phyloP scores from a whole-genome alignment of 2,113 vertebrate genomes.

The Oryzias celebensis region DNA sequence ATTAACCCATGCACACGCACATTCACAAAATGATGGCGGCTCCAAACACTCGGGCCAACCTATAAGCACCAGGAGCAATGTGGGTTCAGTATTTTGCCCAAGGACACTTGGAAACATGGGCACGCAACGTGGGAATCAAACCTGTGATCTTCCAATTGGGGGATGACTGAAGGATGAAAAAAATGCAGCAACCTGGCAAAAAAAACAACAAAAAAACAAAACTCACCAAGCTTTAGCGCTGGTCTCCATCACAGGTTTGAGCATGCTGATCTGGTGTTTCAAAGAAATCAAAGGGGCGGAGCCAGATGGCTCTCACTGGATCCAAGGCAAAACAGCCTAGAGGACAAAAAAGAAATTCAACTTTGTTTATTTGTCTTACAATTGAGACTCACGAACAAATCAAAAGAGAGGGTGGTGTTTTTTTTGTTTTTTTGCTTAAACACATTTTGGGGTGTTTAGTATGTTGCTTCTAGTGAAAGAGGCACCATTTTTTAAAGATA shows the following conservation, averaged over 20 bases:
- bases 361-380: neutral
- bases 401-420: neutral
- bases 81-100: too few species aligned
- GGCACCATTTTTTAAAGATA: constrained; percentile 46
- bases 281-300: constrained; percentile 19
- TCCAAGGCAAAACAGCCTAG: constrained; percentile 44
- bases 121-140: too few species aligned
- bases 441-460: constrained; percentile 32
- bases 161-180: too few species aligned
- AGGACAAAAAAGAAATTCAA: constrained; percentile 17
- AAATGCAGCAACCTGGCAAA: constrained; percentile 25
- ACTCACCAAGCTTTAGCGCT: constrained; percentile 76
- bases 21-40: too few species aligned
- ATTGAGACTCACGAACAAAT: neutral
- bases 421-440: constrained; percentile 1
- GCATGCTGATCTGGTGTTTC: constrained; percentile 43
- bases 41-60: too few species aligned
- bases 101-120: too few species aligned
- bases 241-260: constrained; percentile 67
- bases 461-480: constrained; percentile 14
- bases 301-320: constrained; percentile 16
- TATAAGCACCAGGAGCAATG: too few species aligned
- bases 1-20: too few species aligned
- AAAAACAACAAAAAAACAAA: constrained; percentile 2
- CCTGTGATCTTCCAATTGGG: too few species aligned